phyloP scores from a whole-genome alignment of 2,888 invertebrate species.

The Parthenolecanium corni region DNA sequence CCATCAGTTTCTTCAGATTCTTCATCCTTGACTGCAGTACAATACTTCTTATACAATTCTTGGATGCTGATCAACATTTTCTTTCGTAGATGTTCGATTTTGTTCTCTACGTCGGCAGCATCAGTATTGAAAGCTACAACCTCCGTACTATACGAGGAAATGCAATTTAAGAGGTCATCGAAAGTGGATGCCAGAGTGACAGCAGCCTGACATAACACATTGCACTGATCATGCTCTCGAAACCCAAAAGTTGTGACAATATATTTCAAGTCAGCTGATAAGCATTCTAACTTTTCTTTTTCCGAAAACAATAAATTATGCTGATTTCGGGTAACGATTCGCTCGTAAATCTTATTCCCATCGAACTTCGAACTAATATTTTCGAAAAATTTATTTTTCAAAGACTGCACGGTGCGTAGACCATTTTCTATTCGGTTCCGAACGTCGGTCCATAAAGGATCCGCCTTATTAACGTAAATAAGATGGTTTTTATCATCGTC shows the following conservation, averaged over 20 bases:
- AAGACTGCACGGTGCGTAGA: background rate
- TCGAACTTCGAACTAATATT: background rate
- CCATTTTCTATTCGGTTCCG: background rate
- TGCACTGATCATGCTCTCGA: background rate
- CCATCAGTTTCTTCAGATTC: slow-evolving; percentile 40
- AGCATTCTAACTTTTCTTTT: background rate
- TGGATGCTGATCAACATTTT: slow-evolving; percentile 47
- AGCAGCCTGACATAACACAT: background rate
- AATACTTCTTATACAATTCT: slow-evolving; percentile 46
- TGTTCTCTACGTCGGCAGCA: slow-evolving; percentile 34
- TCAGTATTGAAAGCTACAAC: slow-evolving; percentile 32
- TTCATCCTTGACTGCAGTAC: slow-evolving; percentile 45
- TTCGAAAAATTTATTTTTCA: background rate
- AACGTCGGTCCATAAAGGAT: slow-evolving; percentile 8
- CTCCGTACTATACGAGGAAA: slow-evolving; percentile 32
- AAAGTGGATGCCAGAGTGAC: background rate
- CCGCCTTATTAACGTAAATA: background rate
- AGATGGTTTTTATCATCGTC: background rate
- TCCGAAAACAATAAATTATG: background rate
- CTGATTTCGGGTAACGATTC: background rate
- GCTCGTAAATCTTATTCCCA: slow-evolving; percentile 3
- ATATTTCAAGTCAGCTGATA: background rate
- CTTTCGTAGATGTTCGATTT: slow-evolving; percentile 43
- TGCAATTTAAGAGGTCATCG: background rate
- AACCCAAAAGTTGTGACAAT: slow-evolving; percentile 2